Evolutionary conservation across 2,888 invertebrate species (phyloP).

Genomic region (Oscheius sp.): DNA sequence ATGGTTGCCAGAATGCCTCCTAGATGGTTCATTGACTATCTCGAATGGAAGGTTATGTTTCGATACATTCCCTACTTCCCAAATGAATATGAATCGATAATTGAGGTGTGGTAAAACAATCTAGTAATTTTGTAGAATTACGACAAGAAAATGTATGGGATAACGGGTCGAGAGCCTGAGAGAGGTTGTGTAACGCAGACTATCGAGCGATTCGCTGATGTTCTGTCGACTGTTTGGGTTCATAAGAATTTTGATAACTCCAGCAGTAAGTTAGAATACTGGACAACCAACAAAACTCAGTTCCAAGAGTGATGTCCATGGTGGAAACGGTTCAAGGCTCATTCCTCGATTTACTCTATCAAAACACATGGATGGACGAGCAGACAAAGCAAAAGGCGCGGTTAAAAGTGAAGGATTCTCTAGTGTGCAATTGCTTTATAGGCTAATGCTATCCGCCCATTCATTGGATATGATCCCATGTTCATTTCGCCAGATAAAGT

Average conservation of each 20-base stretch:
- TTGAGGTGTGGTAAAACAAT: neutral
- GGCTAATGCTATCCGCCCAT: slow-evolving; percentile 12
- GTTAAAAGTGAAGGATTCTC: no score
- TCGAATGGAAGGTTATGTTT: slow-evolving; percentile 29
- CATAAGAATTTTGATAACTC: slow-evolving; percentile 4
- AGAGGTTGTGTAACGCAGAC: neutral
- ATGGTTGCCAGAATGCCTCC: neutral
- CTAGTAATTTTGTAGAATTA: slow-evolving; percentile 3
- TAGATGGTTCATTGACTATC: slow-evolving; percentile 11
- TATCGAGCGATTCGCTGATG: slow-evolving; percentile 4
- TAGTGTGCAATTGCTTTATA: neutral
- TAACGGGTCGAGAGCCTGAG: neutral
- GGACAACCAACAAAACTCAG: neutral
- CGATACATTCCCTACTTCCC: slow-evolving; percentile 18
- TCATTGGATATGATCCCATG: slow-evolving; percentile 19
- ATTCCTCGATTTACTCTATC: slow-evolving; percentile 23
- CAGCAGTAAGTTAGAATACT: neutral
- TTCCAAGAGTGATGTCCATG: slow-evolving; percentile 20
- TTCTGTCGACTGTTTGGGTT: slow-evolving; percentile 7
- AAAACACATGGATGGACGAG: slow-evolving; percentile 31
- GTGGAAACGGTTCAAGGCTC: neutral
- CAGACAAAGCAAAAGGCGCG: slow-evolving; percentile 20
- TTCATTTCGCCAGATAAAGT: neutral
- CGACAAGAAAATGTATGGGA: slow-evolving; percentile 1
- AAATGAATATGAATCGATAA: neutral